Percentiles rank a stretch among this genome's conserved stretches.
Evolutionary conservation across 2,113 vertebrate species (phyloP).

Genomic region (Larimichthys crocea): DNA sequence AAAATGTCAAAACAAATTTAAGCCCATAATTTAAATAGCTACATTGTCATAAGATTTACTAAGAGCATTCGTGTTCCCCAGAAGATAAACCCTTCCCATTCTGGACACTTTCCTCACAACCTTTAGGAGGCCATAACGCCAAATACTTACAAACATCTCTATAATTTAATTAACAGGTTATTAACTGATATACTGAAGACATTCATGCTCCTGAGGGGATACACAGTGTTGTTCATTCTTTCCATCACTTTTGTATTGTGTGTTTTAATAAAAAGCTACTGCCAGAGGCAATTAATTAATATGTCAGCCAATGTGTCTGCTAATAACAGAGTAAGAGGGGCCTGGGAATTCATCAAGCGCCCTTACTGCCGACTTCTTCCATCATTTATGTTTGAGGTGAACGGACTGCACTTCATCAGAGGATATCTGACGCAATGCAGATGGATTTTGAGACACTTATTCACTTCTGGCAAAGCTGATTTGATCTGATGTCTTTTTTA

Average conservation of each 20-base stretch:
- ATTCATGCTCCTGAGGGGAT: too few species aligned
- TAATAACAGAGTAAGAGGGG: too few species aligned
- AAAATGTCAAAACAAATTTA: not conserved
- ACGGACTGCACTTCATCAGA: slow-evolving; percentile 28
- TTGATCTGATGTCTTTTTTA: slow-evolving; percentile 35
- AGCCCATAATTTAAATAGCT: not conserved
- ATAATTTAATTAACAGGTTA: not conserved
- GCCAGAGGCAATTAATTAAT: not conserved
- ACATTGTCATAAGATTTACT: not conserved
- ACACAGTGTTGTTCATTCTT: too few species aligned
- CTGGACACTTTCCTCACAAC: too few species aligned
- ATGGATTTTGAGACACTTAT: slow-evolving; percentile 10
- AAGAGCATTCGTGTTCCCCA: not conserved
- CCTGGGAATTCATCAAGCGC: slow-evolving; percentile 1
- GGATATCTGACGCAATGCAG: slow-evolving; percentile 53
- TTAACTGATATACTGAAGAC: not conserved
- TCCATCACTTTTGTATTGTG: not conserved
- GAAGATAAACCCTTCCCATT: too few species aligned
- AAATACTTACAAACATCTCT: too few species aligned
- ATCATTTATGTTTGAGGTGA: slow-evolving; percentile 22
- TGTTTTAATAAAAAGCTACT: not conserved
- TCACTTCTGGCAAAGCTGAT: slow-evolving; percentile 19
- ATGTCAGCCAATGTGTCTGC: not conserved
- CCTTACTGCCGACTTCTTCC: not conserved
- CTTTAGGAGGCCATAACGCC: too few species aligned